Base-by-base conservation (phyloP, 1,140 invertebrate genomes). In the Subanguina moxae region DNA sequence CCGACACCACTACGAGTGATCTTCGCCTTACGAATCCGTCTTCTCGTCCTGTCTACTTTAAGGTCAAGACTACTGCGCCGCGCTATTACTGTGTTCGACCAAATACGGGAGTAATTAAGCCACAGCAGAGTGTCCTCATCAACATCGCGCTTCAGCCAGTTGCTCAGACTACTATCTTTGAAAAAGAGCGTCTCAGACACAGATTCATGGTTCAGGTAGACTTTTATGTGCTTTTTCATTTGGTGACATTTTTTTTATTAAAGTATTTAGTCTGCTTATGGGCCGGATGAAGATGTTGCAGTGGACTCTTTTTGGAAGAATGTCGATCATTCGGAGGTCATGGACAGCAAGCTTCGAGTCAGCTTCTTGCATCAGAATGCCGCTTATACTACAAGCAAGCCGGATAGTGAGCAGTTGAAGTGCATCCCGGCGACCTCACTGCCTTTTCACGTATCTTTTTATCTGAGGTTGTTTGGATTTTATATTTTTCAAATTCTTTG, bases 31-130 rank as follows among this genome's bases (percentile, higher is more conserved):
- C 86, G 72, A 99, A 98, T 86, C 92, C 92, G 43, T 87, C 90
- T 77, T 88, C 88, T 73, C 87, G 89, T 81, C 88, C 88, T 84
- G 89, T 99, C 76, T 89, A 92, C 84, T 99, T 96, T 86, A 99
- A 99, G 89, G 96, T 99, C 76, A 99, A 99, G 86, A 99, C 96
- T 62, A 99, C 96, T 78, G 95, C 94, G 76, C 96, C 96, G 67
- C 97, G 94, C 84, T 90, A 91, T 80, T 99, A 99, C 84, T 99
- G 96, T 86, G 96, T 99, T 69, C 89, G 94, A 83, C 96, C 96
- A 73, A 99, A 99, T 85, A 94, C 91, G 83, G 96, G 96, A 69
- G 80, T 89, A 23, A 86, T 99, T 61, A 87, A 89, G 72, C 88
- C 92, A 25, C 88, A 89, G 80, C 85, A 86, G 74, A 84, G 86